Conservation (phyloP, 2,888 invertebrate species). For the Lordiphosa andalusiaca region DNA sequence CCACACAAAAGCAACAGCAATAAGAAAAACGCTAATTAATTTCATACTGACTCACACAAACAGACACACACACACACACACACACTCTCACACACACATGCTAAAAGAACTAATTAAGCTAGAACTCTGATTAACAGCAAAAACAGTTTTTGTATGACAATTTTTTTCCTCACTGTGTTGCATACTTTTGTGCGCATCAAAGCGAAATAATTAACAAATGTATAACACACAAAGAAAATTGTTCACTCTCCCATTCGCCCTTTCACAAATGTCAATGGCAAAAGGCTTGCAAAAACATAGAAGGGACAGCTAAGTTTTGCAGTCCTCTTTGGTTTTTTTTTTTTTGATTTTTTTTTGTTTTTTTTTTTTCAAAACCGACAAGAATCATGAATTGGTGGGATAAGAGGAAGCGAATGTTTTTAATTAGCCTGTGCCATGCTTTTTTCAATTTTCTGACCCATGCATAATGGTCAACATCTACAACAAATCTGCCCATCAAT, state of each 20-base stretch:
- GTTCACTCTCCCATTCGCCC: conserved; percentile 5
- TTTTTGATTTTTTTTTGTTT: not conserved
- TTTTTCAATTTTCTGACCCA: conserved; percentile 26
- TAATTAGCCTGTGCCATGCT: conserved; percentile 55
- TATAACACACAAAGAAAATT: conserved; percentile 32
- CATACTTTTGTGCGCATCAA: conserved; percentile 69
- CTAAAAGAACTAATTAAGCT: conserved; percentile 69
- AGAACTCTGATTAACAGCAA: conserved; percentile 60
- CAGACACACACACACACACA: conserved; percentile 17
- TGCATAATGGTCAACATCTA: conserved; percentile 53
- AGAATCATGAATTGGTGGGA: not conserved
- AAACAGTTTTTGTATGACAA: conserved; percentile 54
- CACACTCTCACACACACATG: conserved; percentile 35
- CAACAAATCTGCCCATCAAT: conserved; percentile 44
- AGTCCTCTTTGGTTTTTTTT: not conserved
- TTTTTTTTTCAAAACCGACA: conserved; percentile 4
- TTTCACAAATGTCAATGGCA: conserved; percentile 64
- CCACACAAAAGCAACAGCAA: conserved; percentile 11
- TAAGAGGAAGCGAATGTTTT: conserved; percentile 33
- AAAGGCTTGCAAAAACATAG: conserved; percentile 33
- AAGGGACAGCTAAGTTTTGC: conserved; percentile 18
- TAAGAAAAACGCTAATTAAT: conserved; percentile 58
- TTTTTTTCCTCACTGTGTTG: conserved; percentile 42
- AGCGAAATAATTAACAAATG: conserved; percentile 72
- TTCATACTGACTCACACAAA: conserved; percentile 47